Percentiles rank a stretch among this genome's conserved stretches.
phyloP scores from a whole-genome alignment of 2,888 invertebrate species.

The Chironomus riparius region DNA sequence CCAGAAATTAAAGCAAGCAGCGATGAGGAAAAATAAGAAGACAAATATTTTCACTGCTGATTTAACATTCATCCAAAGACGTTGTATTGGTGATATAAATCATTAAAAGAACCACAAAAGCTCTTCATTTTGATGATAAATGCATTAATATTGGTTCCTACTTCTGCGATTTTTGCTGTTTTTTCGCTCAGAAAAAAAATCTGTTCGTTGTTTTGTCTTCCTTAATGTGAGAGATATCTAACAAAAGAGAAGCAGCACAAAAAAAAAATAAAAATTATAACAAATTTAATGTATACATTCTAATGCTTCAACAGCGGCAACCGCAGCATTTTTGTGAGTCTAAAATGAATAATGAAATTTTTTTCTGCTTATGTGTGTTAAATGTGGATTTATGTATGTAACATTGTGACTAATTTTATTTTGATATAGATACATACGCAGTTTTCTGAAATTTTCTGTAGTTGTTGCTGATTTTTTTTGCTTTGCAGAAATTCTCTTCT shows the following conservation, averaged over 20 bases:
- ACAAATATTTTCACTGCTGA: too few species aligned
- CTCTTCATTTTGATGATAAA: background rate
- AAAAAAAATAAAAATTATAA: background rate
- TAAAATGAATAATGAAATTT: background rate
- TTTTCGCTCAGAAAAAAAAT: background rate
- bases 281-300: background rate
- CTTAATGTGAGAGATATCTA: background rate
- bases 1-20: too few species aligned
- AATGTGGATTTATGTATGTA: constrained; percentile 3
- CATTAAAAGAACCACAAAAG: background rate
- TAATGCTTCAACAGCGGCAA: background rate
- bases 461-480: too few species aligned
- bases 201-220: background rate
- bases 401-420: constrained; percentile 21
- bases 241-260: background rate
- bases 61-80: too few species aligned
- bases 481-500: too few species aligned
- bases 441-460: too few species aligned
- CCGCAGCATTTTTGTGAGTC: background rate
- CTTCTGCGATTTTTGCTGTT: background rate
- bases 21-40: too few species aligned
- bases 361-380: background rate
- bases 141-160: background rate
- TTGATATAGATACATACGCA: constrained; percentile 12
- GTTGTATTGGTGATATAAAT: background rate